These are phyloP conservation scores for Nomada ferruginata DNA, from an alignment of 2,888 invertebrate genomes.

Conservation along the genomic window DNA sequence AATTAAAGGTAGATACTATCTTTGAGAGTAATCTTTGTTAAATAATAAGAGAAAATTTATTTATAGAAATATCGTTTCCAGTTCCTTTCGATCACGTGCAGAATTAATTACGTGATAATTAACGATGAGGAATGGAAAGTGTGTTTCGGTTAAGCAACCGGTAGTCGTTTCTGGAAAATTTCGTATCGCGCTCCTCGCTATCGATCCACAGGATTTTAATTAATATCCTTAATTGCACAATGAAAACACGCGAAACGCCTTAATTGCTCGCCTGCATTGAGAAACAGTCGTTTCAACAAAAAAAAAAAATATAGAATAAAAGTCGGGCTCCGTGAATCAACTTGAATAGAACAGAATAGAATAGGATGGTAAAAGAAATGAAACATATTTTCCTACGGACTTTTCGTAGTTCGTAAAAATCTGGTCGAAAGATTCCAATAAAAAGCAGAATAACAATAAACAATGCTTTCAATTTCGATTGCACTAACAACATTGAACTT, in stretches of 20 bases:
- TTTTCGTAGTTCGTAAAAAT: not conserved
- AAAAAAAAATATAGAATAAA: not conserved
- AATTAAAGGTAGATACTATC: too few species aligned
- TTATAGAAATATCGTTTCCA: constrained; percentile 15
- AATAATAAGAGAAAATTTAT: not conserved
- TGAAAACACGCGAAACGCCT: constrained; percentile 3
- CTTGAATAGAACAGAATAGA: not conserved
- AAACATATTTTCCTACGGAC: not conserved
- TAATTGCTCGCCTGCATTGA: constrained; percentile 10
- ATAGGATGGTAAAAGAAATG: too few species aligned
- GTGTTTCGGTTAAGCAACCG: constrained; percentile 55
- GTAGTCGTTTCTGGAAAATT: constrained; percentile 39
- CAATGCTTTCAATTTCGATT: not conserved
- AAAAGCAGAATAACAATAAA: not conserved
- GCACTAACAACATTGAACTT: not conserved
- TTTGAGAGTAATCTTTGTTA: not conserved
- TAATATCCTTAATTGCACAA: constrained; percentile 45
- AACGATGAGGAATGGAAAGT: constrained; percentile 73
- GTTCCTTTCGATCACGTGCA: constrained; percentile 54
- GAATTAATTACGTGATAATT: constrained; percentile 71
- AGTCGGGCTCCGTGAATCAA: not conserved
- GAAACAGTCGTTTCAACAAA: not conserved
- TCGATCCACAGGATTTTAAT: constrained; percentile 45
- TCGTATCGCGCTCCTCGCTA: constrained; percentile 8
- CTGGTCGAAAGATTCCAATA: not conserved